Evolutionary conservation across 2,888 invertebrate genomes (phyloP).

Genomic region (Laothoe populi): DNA sequence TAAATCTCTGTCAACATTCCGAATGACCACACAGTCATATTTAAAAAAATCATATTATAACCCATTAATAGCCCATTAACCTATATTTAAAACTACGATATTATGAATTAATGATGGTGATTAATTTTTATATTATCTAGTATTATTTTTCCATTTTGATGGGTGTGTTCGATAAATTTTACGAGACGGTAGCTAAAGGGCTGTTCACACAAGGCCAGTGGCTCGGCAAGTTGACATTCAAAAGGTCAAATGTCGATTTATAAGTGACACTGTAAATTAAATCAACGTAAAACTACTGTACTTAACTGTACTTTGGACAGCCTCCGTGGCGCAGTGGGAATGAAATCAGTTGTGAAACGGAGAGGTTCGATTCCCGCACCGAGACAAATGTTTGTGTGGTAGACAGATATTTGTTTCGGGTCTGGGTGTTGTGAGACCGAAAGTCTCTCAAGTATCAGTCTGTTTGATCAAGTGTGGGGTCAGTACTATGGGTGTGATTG

Average conservation of each 20-base stretch:
- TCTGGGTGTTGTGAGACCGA: too few relatives aligned
- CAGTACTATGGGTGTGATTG: too few relatives aligned
- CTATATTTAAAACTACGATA: background rate
- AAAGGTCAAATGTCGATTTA: conserved; percentile 4
- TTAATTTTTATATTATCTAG: conserved; percentile 14
- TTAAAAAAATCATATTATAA: background rate
- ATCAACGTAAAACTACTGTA: background rate
- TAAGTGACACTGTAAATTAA: background rate
- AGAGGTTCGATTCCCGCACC: too few relatives aligned
- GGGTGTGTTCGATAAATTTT: conserved; percentile 9
- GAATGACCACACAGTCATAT: background rate
- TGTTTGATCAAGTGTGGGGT: too few relatives aligned
- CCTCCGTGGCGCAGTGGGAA: too few relatives aligned
- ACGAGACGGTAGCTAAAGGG: conserved; percentile 6
- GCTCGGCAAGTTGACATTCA: background rate
- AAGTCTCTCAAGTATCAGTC: too few relatives aligned
- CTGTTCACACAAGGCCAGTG: conserved; percentile 9
- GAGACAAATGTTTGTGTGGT: too few relatives aligned
- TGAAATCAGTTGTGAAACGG: too few relatives aligned
- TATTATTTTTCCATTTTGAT: conserved; percentile 5
- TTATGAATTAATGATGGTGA: background rate
- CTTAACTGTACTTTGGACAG: too few relatives aligned
- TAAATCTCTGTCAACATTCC: background rate
- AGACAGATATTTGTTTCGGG: too few relatives aligned
- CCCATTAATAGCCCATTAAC: conserved; percentile 10